Base-by-base conservation (phyloP, 2,113 vertebrate genomes). In the Xenotilapia flavipinnis region DNA sequence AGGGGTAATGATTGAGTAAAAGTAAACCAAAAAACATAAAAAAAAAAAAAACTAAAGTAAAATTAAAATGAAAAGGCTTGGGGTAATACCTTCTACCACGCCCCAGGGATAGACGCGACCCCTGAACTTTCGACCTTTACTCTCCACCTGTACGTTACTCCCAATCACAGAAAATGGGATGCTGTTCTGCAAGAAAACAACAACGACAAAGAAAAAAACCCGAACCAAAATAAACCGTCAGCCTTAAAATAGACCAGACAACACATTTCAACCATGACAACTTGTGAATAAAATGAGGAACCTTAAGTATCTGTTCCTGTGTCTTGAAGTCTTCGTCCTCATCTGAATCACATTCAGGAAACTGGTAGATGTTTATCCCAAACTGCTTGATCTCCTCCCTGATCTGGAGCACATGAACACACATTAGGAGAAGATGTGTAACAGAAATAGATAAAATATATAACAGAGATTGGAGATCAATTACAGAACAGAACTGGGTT, bases 21-120 rank as follows among this genome's bases (percentile, higher is more conserved):
- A 45, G 0, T 19, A 85, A 38, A 68, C 31, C 21, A 65, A 9
- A 33, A 21, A 38, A 26, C 7, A 14, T 6, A 3, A 49, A 55
- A 23, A 4, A 5, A 6, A 6, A 6, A 47, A 1, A 9, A 14
- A 11, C 4, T 2, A 12, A 9, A 49, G 7, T 12, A 14, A 79
- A 36, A n/a, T 31, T 23, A 79, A 31, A 82, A 19, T 15, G 1
- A 21, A 56, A 15, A 47, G 23, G 19, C 56, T 40, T 82, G 33
- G 58, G 26, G 15, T 15, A 7, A 6, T 95, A 97, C 97, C 96
- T 95, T 96, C 96, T 3, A 96, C 96, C 3, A 95, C 87, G 4
- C 97, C 96, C 97, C 97, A 97, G 8, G 97, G 96, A 82, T 97
- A 97, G 7, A 87, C 38, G 0, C 96, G 95, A 77, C 95, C 96